phyloP scores from a whole-genome alignment of 2,888 invertebrate genomes.

The Rotaria magnacalcarata region DNA sequence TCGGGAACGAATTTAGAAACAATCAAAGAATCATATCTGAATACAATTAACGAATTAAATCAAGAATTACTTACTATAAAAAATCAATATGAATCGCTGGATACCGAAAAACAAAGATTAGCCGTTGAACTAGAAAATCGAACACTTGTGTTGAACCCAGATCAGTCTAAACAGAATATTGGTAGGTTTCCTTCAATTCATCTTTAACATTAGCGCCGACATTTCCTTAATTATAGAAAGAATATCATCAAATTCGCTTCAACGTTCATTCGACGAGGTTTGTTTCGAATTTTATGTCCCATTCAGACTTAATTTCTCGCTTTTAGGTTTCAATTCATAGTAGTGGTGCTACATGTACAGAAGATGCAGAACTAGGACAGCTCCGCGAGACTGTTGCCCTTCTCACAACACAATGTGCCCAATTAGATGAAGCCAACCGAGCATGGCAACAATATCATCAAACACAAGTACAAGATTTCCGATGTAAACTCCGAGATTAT shows the following conservation, averaged over 20 bases:
- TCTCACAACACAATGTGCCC: neutral
- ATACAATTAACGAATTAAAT: neutral
- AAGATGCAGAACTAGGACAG: neutral
- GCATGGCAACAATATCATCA: constrained; percentile 17
- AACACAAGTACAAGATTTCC: neutral
- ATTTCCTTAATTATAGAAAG: too few relatives aligned
- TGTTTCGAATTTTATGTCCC: too few relatives aligned
- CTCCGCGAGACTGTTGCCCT: neutral
- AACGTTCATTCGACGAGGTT: too few relatives aligned
- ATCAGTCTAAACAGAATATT: too few relatives aligned
- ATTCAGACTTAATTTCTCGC: too few relatives aligned
- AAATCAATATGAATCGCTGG: neutral
- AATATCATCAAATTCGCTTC: too few relatives aligned
- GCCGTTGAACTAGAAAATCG: too few relatives aligned
- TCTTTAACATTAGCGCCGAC: too few relatives aligned
- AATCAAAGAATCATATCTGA: neutral
- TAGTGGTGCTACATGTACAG: too few relatives aligned
- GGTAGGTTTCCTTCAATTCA: too few relatives aligned
- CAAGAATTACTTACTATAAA: neutral
- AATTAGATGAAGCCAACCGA: neutral
- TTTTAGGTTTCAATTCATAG: too few relatives aligned
- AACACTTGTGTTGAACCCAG: too few relatives aligned
- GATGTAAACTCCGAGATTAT: neutral
- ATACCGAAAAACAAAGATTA: neutral
- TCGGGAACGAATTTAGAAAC: neutral